A percentile compares a stretch with the other conserved stretches of the same genome.
These are phyloP conservation scores for Lasioglossum malachurum DNA, from an alignment of 2,888 invertebrate species.

Conservation along the genomic window DNA sequence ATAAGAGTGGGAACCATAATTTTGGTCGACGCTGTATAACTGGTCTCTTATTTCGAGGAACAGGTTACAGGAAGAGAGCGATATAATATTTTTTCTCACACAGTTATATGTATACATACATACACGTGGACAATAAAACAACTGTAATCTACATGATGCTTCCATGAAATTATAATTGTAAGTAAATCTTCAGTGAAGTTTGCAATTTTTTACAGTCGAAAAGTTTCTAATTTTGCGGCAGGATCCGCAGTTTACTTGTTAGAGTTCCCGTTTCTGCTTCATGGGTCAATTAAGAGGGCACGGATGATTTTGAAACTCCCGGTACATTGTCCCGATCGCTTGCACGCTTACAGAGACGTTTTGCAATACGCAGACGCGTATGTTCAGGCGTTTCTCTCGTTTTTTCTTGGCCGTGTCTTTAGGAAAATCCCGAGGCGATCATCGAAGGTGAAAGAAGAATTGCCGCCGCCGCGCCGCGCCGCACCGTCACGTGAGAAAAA, in stretches of 20 bases:
- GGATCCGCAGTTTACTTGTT: background rate
- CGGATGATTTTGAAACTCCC: background rate
- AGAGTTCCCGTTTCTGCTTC: background rate
- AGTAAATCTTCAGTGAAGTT: background rate
- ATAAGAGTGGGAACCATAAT: background rate
- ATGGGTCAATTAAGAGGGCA: background rate
- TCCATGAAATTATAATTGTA: no score
- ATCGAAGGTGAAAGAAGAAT: constrained; percentile 52
- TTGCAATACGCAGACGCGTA: constrained; percentile 21
- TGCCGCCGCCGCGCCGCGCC: no score
- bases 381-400: constrained; percentile 19
- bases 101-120: no score
- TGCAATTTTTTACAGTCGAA: background rate
- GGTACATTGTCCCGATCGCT: background rate
- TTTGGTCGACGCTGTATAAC: background rate
- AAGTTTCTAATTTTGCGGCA: background rate
- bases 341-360: background rate
- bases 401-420: background rate
- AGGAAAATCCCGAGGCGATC: constrained; percentile 42
- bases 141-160: background rate
- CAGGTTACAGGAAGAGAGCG: background rate
- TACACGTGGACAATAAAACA: no score
- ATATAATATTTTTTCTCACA: background rate
- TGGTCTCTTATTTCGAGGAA: background rate
- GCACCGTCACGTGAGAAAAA: constrained; percentile 35